phyloP scores from a whole-genome alignment of 2,888 invertebrate genomes.

The Reticulitermes lucifugus region DNA sequence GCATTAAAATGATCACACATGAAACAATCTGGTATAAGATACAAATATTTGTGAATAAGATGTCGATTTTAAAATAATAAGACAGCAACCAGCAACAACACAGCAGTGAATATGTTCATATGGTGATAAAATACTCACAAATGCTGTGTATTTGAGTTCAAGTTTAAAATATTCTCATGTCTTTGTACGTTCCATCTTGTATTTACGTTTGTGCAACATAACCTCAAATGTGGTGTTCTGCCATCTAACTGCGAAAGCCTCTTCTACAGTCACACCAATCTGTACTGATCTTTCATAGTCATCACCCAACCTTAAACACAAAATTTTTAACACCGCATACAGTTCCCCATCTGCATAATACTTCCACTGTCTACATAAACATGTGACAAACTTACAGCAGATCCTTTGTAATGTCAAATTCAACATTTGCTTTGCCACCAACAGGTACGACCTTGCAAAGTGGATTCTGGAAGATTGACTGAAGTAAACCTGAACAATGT shows the following conservation, averaged over 20 bases:
- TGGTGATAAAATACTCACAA: conserved; percentile 68
- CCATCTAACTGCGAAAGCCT: conserved; percentile 85
- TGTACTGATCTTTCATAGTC: conserved; percentile 86
- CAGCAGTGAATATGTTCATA: neutral
- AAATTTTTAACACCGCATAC: neutral
- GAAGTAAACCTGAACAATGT: conserved; percentile 81
- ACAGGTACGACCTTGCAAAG: conserved; percentile 71
- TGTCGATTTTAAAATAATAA: too few species aligned
- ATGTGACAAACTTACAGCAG: conserved; percentile 62
- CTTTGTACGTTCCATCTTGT: conserved; percentile 80
- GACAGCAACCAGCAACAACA: neutral
- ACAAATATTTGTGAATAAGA: too few species aligned
- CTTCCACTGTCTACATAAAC: too few species aligned
- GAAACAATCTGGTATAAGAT: too few species aligned
- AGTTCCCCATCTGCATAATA: neutral
- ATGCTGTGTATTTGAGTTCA: conserved; percentile 84
- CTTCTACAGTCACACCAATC: conserved; percentile 90
- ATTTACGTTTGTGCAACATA: conserved; percentile 81
- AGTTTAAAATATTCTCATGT: conserved; percentile 91
- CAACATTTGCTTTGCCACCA: conserved; percentile 80
- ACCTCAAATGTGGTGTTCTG: conserved; percentile 80
- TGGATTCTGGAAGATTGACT: conserved; percentile 78
- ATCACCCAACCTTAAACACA: conserved; percentile 72
- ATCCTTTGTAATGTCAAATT: conserved; percentile 81
- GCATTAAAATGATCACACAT: too few species aligned